Percentiles rank a stretch among this genome's conserved stretches.
Evolutionary conservation across 2,888 invertebrate genomes (phyloP).

Genomic region (Epinotia brunnichana): DNA sequence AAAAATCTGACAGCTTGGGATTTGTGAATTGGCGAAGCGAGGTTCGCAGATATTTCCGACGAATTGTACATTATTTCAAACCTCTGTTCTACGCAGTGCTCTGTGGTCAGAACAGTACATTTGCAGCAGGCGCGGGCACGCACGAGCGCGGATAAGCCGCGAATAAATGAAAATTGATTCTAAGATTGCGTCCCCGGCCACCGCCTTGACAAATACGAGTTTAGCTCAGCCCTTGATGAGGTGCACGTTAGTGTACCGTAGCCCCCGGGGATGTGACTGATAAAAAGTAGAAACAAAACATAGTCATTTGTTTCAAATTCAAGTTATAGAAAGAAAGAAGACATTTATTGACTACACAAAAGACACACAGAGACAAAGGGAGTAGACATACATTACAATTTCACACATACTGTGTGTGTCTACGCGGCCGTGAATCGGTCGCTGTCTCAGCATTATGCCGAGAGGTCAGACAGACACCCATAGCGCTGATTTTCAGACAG

Average conservation of each 20-base stretch:
- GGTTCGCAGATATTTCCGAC: no score
- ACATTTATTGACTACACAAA: no score
- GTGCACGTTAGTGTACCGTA: slow-evolving; percentile 41
- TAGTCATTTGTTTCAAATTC: neutral
- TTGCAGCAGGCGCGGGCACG: slow-evolving; percentile 60
- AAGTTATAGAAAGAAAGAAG: no score
- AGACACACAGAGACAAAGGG: no score
- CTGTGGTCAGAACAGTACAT: slow-evolving; percentile 44
- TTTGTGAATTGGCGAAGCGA: no score
- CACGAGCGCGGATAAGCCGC: slow-evolving; percentile 78
- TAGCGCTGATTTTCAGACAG: no score
- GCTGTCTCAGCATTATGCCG: no score
- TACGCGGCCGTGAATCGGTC: no score
- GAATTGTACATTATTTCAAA: neutral
- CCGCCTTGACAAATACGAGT: slow-evolving; percentile 76
- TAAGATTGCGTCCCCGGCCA: slow-evolving; percentile 74
- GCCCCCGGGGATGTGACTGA: neutral
- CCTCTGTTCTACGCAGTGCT: slow-evolving; percentile 42
- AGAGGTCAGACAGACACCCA: no score
- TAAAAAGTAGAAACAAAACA: neutral
- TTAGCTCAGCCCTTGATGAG: slow-evolving; percentile 54
- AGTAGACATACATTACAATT: no score
- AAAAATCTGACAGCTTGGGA: no score
- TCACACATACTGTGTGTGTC: no score
- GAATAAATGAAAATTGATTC: slow-evolving; percentile 84